Evolutionary conservation across 2,797 vertebrate genomes (phyloP), one percentile per base, ranked within the genome.

Genomic region (Crocodylus rhombifer): DNA sequence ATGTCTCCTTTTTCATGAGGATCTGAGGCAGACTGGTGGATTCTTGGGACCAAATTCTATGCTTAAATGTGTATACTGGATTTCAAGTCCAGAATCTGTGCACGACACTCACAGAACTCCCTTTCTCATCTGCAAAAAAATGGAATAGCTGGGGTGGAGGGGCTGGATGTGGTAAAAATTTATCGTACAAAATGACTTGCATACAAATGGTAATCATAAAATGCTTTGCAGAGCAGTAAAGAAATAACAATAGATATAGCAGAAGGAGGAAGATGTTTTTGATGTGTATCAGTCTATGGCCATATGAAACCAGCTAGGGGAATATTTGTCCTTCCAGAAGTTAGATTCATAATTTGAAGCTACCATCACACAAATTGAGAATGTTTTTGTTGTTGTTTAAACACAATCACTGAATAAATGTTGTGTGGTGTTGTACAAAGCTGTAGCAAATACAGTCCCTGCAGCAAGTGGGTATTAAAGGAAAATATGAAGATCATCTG

Each of bases 281-380:
- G 15, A 77, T 77, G 83, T 69, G n/a, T 13, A 33, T 5, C 18
- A 13, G 58, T 36, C 15, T 62, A 36, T 62, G 33, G 33, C 23
- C 16, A 30, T 56, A 10, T 13, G n/a, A 36, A 30, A 36, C 58
- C 30, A 58, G 25, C 42, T 21, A 28, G 9, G 69, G 14, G 42
- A 9, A 58, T 33, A 36, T 61, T 20, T 26, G 14, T 62, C 62
- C 77, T 78, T 17, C 36, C 23, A 62, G 33, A 9, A 4, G 33
- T 42, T 15, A 78, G 33, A 18, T 11, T 4, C 12, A 28, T 3
- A 0, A 6, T 61, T 0, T 0, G 1, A 79, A 90, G 55, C 62
- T 56, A n/a, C 20, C 18, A 15, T 0, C 0, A 23, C 15, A 3
- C 67, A 73, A 87, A 93, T 75, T 0, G 1, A 64, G 23, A 64